Conservation (phyloP, 2,888 invertebrate genomes). For the Stenotaenia linearis region DNA sequence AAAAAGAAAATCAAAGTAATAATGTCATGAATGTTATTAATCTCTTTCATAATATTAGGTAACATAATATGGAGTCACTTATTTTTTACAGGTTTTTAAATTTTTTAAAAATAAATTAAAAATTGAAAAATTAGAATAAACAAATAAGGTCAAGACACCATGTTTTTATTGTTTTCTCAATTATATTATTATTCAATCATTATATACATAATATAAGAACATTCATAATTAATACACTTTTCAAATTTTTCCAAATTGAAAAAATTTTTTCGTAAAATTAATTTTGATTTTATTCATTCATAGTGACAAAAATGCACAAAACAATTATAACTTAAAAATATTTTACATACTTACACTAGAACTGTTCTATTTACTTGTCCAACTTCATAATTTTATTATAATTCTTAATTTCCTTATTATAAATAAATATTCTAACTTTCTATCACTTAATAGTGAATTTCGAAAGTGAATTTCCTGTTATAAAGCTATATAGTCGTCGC, state of each 20-base stretch:
- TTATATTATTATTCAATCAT: neutral
- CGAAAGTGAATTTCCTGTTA: no score
- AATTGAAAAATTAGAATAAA: neutral
- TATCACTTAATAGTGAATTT: no score
- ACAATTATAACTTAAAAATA: neutral
- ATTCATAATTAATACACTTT: neutral
- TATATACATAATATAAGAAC: neutral
- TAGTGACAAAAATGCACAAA: neutral
- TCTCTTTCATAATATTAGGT: neutral
- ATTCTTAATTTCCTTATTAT: neutral
- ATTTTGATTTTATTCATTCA: neutral
- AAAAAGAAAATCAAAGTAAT: neutral
- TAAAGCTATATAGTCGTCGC: no score
- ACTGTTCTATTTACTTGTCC: neutral
- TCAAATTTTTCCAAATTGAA: neutral
- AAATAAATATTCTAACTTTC: neutral
- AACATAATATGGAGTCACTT: neutral
- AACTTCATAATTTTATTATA: neutral
- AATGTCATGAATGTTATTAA: neutral
- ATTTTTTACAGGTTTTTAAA: no score
- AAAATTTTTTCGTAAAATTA: neutral
- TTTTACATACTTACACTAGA: neutral
- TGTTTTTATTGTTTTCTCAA: neutral
- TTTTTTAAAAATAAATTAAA: no score
- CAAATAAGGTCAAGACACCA: neutral